Conservation (phyloP, 2,113 vertebrate species). For the Bothrops jararaca region DNA sequence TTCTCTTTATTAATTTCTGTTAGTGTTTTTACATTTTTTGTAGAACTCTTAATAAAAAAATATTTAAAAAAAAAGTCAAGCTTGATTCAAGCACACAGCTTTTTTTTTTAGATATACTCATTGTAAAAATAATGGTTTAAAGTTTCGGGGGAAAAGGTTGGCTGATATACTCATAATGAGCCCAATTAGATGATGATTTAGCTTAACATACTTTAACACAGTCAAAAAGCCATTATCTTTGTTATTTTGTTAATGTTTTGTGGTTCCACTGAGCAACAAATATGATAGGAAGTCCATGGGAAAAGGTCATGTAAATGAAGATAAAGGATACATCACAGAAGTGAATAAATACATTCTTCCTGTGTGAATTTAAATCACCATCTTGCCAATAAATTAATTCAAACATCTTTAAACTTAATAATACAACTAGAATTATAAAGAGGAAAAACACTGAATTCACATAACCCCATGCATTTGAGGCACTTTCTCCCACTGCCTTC, state of each 20-base stretch:
- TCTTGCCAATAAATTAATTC: slow-evolving; percentile 25
- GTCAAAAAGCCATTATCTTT: slow-evolving; percentile 13
- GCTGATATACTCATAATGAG: not conserved
- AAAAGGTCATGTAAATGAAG: not conserved
- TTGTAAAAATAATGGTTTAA: slow-evolving; percentile 18
- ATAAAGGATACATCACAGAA: not conserved
- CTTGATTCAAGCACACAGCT: not conserved
- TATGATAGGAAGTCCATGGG: not conserved
- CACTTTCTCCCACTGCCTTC: not conserved
- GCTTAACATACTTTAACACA: not conserved
- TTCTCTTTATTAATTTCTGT: not conserved
- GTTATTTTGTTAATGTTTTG: slow-evolving; percentile 9
- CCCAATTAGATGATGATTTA: not conserved
- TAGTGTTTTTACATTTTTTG: not conserved
- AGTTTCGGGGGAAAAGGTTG: not conserved
- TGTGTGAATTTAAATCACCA: not conserved
- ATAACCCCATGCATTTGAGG: not conserved
- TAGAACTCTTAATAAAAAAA: not conserved
- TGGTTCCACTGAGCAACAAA: slow-evolving; percentile 10
- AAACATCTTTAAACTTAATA: slow-evolving; percentile 8
- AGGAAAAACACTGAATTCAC: not conserved
- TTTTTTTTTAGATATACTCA: slow-evolving; percentile 12
- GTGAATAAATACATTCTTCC: not conserved
- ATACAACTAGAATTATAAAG: not conserved
- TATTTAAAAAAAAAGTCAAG: not conserved